Base-by-base conservation (phyloP, 2,113 vertebrate species). In the Emydocephalus ijimae region DNA sequence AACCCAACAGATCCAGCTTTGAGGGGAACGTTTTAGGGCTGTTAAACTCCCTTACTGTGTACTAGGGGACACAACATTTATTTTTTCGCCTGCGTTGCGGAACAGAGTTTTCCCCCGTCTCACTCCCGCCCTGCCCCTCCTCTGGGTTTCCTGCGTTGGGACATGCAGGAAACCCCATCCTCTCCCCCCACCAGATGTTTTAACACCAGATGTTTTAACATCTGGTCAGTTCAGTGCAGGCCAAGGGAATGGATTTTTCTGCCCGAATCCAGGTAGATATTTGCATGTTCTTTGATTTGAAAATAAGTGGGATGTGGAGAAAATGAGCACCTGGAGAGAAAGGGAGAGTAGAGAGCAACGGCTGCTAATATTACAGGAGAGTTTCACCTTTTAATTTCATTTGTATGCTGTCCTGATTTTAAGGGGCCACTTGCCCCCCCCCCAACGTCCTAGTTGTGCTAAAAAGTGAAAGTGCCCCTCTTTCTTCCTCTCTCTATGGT, bases 121-220 rank as follows among this genome's bases (percentile, higher is more conserved):
- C 5, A 0, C 6, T 2, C 69, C n/a, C 6, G 0, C n/a, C 69
- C 69, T 74, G 6, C n/a, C 1, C 15, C n/a, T 74, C 39, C n/a
- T 39, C 1, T 0, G 34, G n/a, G n/a, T 14, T 74, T 74, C n/a
- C 69, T 1, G 2, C 2, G 1, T 8, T 74, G 69, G 69, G 15
- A n/a, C n/a, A 3, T 20, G 14, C n/a, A 20, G 69, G n/a, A 39
- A 81, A 34, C 15, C n/a, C 34, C 69, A 39, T 7, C 26, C 12
- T 15, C 29, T 9, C 1, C 12, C 5, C 74, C 15, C 23, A 24
- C 8, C 34, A 39, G n/a, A 81, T 81, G 69, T 20, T 81, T 81
- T 45, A 45, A 45, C 45, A 50, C 8, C 48, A 48, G 48, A 7
- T 48, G 48, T 48, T 48, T 48, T 48, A 20, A 39, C 34, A 81